Evolutionary conservation across 1,140 invertebrate genomes (phyloP).

Genomic region (Platorchestia sp.): DNA sequence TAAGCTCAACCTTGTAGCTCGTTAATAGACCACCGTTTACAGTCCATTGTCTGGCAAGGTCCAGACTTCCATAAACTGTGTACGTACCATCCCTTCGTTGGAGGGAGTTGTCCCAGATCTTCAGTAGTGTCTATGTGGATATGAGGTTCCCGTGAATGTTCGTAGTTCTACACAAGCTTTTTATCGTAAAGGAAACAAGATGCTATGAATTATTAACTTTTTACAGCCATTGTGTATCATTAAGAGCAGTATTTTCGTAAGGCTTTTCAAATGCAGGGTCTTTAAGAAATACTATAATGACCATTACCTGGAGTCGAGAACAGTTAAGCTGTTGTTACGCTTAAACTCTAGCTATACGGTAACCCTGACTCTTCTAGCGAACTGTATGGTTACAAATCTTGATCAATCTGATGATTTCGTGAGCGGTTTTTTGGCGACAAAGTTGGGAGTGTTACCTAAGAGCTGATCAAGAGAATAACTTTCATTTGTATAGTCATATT

Average conservation of each 20-base stretch:
- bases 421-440: not conserved
- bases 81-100: not conserved
- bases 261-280: slow-evolving; percentile 43
- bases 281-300: slow-evolving; percentile 37
- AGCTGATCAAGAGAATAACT: not conserved
- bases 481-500: not conserved
- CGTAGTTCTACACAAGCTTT: not conserved
- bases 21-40: not conserved
- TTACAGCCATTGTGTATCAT: slow-evolving; percentile 37
- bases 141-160: not conserved
- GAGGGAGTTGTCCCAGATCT: not conserved
- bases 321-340: slow-evolving; percentile 32
- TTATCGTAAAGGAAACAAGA: not conserved
- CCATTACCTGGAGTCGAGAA: not conserved
- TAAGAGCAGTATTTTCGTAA: slow-evolving; percentile 49
- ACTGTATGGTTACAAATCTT: not conserved
- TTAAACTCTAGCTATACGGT: slow-evolving; percentile 21
- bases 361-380: not conserved
- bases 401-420: not conserved
- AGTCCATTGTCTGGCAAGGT: slow-evolving; percentile 19
- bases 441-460: not conserved
- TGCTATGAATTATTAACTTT: not conserved
- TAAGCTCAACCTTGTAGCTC: slow-evolving; percentile 34
- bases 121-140: not conserved
- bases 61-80: not conserved